Evolutionary conservation across 2,113 vertebrate species (phyloP), one percentile per base, ranked within the genome.

Genomic region (Gnathonemus echidnorhynchus): DNA sequence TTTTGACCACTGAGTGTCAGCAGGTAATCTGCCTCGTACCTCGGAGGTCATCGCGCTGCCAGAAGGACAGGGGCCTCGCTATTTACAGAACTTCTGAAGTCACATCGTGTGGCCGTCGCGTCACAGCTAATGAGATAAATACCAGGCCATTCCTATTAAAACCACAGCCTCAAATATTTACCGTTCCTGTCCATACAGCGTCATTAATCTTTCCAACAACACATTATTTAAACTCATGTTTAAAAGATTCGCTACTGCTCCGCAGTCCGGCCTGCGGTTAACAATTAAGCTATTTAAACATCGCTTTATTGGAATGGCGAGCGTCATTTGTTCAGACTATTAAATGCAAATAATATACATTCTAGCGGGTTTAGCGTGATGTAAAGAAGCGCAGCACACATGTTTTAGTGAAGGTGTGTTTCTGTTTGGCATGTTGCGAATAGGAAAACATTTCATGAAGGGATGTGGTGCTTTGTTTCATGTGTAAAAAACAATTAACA

Each of bases 61-160:
- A 56, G 58, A 89, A 89, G 86, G 89, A 85, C 83, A 24, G 39
- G 27, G 92, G 86, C 88, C 87, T 87, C 53, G 74, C 86, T 93
- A 91, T 93, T 93, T 93, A 93, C 91, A 70, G 89, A 93, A 92
- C 91, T 91, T 91, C 88, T 90, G 88, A 92, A 90, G 87, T 92
- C 92, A 92, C 91, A 91, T 90, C 91, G 90, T 89, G 91, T 91
- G 90, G 90, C 88, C 90, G 87, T 88, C 90, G 88, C 89, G 70
- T 86, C 87, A 90, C 89, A 74, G 89, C 86, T 92, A 91, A 92
- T 91, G 90, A 90, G 93, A 93, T 93, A 93, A 93, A 93, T 91
- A 93, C 92, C 91, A 91, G 92, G 93, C 92, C 90, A 90, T 90
- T 91, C 86, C 24, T 52, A 77, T 90, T 89, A 92, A 92, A 92